A percentile compares a stretch with the other conserved stretches of the same genome.
Evolutionary conservation across 1,140 invertebrate species (phyloP).

Genomic region (Pseudobourletiella spinata): DNA sequence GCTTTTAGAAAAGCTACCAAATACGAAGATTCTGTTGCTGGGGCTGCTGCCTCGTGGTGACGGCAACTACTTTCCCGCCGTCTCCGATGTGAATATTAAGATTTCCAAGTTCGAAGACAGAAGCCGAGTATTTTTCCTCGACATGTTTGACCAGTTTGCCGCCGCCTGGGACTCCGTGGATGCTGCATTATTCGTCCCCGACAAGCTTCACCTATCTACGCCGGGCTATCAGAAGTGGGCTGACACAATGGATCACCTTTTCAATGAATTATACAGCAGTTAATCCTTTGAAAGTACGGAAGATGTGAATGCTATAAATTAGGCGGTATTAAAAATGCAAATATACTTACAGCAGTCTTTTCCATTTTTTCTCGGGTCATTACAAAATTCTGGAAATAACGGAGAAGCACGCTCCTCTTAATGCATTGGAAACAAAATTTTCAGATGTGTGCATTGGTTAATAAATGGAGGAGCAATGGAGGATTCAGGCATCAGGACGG

Average conservation of each 20-base stretch:
- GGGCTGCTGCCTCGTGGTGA: conserved; percentile 2
- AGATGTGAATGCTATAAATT: not conserved
- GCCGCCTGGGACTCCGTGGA: not conserved
- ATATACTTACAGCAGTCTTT: too few relatives aligned
- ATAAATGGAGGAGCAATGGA: too few relatives aligned
- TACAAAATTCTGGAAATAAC: too few relatives aligned
- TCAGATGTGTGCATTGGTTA: too few relatives aligned
- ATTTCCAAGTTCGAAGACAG: conserved; percentile 2
- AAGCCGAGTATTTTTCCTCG: not conserved
- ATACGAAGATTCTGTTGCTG: conserved; percentile 14
- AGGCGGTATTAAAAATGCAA: too few relatives aligned
- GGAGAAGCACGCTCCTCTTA: too few relatives aligned
- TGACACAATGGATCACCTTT: conserved; percentile 5
- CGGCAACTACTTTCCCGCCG: not conserved
- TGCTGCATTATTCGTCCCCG: not conserved
- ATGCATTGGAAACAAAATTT: too few relatives aligned
- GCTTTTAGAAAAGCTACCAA: not conserved
- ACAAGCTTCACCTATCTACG: not conserved
- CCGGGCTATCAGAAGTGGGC: conserved; percentile 9
- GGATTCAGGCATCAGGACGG: too few relatives aligned
- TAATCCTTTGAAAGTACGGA: too few relatives aligned
- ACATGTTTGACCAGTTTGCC: not conserved
- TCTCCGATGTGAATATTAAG: conserved; percentile 9
- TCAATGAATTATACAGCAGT: not conserved
- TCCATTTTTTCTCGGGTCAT: too few relatives aligned